A percentile compares a stretch with the other conserved stretches of the same genome.
These are phyloP conservation scores for Amphilophus citrinellus DNA, from an alignment of 2,113 vertebrate species.

Conservation along the genomic window DNA sequence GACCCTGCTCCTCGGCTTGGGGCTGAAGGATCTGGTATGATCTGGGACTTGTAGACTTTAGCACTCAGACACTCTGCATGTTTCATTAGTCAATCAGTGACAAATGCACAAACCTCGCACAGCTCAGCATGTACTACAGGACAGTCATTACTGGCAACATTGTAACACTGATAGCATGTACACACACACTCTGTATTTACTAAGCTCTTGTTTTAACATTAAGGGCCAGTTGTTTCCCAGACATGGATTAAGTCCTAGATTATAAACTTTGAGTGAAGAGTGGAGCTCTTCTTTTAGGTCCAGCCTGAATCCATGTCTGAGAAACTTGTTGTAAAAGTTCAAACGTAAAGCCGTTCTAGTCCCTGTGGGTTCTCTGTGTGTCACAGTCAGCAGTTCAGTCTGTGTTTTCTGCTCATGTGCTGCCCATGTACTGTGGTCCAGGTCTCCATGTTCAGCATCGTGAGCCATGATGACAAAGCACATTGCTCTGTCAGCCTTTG, in stretches of 20 bases:
- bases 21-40: neutral
- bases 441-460: neutral
- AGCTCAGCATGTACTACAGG: neutral
- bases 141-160: neutral
- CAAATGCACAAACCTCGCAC: neutral
- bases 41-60: neutral
- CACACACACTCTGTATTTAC: neutral
- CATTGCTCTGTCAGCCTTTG: neutral
- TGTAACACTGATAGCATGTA: neutral
- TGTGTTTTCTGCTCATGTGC: neutral
- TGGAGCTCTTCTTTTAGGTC: neutral
- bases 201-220: neutral
- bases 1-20: neutral
- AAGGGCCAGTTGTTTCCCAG: neutral
- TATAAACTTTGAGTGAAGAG: neutral
- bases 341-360: neutral
- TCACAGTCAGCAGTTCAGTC: neutral
- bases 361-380: neutral
- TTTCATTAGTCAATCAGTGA: conserved; percentile 14
- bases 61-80: neutral
- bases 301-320: neutral
- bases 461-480: conserved; percentile 4
- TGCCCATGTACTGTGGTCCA: neutral
- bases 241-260: neutral
- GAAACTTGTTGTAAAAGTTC: neutral